Base-by-base conservation (phyloP, 2,113 vertebrate genomes). In the Benitochromis conjunctus region DNA sequence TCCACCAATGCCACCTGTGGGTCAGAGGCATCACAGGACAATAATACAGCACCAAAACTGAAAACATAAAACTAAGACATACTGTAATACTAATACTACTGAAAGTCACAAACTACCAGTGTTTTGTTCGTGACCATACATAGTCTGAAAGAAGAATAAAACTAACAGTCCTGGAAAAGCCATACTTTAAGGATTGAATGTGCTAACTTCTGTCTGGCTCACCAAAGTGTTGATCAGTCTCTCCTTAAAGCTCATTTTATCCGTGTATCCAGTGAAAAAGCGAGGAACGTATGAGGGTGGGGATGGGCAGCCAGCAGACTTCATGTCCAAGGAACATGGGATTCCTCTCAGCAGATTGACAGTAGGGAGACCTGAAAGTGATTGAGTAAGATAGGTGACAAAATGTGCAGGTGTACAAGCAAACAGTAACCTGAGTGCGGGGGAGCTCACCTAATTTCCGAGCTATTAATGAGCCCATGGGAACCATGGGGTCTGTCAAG, bases 171-270 rank as follows among this genome's bases (percentile, higher is more conserved):
- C 16, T 51, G 16, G 48, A 51, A 51, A 51, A 18, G 46, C 46
- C 5, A 13, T 7, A 0, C 6, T 51, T 51, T 51, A 18, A 8
- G 48, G 6, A 6, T 51, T 7, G 5, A 16, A 51, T 26, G 34
- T 5, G 9, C 36, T 4, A 43, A 26, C 11, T 1, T 12, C 3
- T 60, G 31, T 10, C 2, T 10, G 24, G 26, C 36, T 93, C 60
- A 94, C 86, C 43, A 98, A 26, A 3, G 95, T 86, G 21, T 98
- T 98, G 86, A 94, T 51, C 24, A 96, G 83, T 31, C 97, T 93
- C 64, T 98, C 93, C 0, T 58, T 77, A 56, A 98, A 98, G 0
- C 81, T 96, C 98, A 99, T 99, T 5, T 1, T 94, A 71, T 98
- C 95, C 0, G 96, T 95, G 87, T 90, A 92, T 46, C 81, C 43